Percentiles rank a stretch among this genome's conserved stretches.
These are phyloP conservation scores for Cassiopea andromeda DNA, from an alignment of 30 jellyfish, hydroid and myxozoan genomes.

Conservation along the genomic window DNA sequence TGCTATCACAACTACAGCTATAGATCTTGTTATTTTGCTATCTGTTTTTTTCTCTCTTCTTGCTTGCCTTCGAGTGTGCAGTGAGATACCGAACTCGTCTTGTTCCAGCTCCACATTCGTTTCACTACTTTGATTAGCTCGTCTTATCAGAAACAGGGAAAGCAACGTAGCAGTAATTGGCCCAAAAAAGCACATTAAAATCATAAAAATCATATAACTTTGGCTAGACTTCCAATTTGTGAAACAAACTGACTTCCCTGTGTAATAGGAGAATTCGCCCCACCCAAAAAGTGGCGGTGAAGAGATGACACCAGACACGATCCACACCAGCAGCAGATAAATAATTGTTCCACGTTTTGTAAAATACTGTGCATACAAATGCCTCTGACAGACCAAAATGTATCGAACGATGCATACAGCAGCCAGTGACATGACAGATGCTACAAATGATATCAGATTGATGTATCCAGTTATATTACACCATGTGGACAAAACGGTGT, in stretches of 20 bases:
- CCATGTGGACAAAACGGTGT: background rate
- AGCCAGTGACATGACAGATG: slow-evolving; percentile 73
- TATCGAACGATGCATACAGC: slow-evolving; percentile 75
- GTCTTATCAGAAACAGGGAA: slow-evolving; percentile 32
- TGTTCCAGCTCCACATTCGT: background rate
- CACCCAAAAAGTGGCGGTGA: slow-evolving; percentile 77
- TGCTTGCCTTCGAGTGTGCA: background rate
- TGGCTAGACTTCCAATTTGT: slow-evolving; percentile 65
- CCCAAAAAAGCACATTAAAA: slow-evolving; percentile 72
- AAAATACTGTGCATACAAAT: slow-evolving; percentile 22
- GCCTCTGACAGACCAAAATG: slow-evolving; percentile 55
- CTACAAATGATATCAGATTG: slow-evolving; percentile 71
- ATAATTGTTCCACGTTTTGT: slow-evolving; percentile 34
- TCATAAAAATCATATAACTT: slow-evolving; percentile 75
- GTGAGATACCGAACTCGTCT: background rate
- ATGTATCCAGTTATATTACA: slow-evolving; percentile 70
- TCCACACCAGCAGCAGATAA: slow-evolving; percentile 53
- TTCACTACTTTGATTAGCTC: slow-evolving; percentile 18
- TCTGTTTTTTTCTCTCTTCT: slow-evolving; percentile 1
- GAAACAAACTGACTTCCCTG: slow-evolving; percentile 62
- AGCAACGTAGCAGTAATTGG: slow-evolving; percentile 73
- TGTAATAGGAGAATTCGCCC: slow-evolving; percentile 58
- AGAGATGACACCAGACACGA: slow-evolving; percentile 39
- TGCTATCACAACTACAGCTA: slow-evolving; percentile 24
- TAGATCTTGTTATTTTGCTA: slow-evolving; percentile 60